Evolutionary conservation across 2,888 invertebrate genomes (phyloP), one percentile per base, ranked within the genome.

Genomic region (Cerceris ruficornis): DNA sequence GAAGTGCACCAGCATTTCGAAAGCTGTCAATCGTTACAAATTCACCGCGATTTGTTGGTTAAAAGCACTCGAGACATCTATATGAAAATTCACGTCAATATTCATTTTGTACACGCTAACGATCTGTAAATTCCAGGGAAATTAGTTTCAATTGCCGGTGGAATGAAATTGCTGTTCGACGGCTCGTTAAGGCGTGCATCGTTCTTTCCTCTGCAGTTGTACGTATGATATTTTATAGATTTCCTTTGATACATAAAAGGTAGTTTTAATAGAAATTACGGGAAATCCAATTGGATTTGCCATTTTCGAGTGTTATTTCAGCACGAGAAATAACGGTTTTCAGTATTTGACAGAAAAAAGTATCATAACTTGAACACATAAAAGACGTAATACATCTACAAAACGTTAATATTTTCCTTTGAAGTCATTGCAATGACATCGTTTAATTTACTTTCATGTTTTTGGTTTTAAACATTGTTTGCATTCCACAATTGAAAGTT

Each of bases 21-120:
- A 42, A n/a, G 50, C 70, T 58, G 80, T 78, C 70, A 65, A 67
- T 75, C 68, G 78, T 75, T 70, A 70, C 75, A 68, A 74, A 70
- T 78, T 80, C 64, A 68, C 65, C 78, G 74, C 75, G 78, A 80
- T 80, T 80, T 75, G 70, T 74, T 60, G 75, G 75, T 58, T 71
- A 78, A 78, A 80, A 78, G 70, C 75, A 43, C 52, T 68, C 52
- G 66, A 80, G 69, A 75, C 75, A 68, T 60, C 64, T 66, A 58
- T 68, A 78, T 78, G 75, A 77, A 80, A 80, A 75, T 75, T 57
- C 80, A 14, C 78, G 75, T 75, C 75, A 80, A 78, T 78, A 69
- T 71, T 78, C 78, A 75, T 74, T 78, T 74, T 1, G 68, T 57
- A 43, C 64, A 59, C 60, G 70, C 57, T 68, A 80, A 78, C 75